Percentiles rank a stretch among this genome's conserved stretches.
These are phyloP conservation scores for Fratercula arctica DNA, from an alignment of 2,797 vertebrate genomes.

Conservation along the genomic window DNA sequence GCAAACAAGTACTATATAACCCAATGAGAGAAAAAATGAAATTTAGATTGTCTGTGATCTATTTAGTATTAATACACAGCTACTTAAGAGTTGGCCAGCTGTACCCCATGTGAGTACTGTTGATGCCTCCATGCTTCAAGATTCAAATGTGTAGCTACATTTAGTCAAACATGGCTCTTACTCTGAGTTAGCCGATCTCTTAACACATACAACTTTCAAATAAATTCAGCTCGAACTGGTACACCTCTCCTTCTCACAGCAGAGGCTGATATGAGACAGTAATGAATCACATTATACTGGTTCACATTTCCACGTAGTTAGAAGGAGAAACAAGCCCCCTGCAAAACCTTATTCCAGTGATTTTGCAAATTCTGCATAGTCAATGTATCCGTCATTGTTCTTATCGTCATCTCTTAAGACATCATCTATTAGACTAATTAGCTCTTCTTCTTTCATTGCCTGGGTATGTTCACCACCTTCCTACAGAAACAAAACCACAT, in stretches of 20 bases:
- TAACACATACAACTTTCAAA: not conserved
- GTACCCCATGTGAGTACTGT: not conserved
- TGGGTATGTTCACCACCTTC: slow-evolving; percentile 83
- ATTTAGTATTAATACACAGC: not conserved
- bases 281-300: slow-evolving; percentile 72
- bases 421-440: slow-evolving; percentile 90
- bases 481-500: slow-evolving; percentile 69
- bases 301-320: slow-evolving; percentile 65
- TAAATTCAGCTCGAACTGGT: slow-evolving; percentile 20
- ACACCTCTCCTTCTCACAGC: slow-evolving; percentile 18
- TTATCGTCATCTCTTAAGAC: slow-evolving; percentile 93
- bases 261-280: not conserved
- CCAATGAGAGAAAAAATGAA: not conserved
- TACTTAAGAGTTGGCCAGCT: not conserved
- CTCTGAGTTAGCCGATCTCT: not conserved
- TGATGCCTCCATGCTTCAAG: not conserved
- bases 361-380: slow-evolving; percentile 96
- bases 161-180: not conserved
- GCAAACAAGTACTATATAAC: not conserved
- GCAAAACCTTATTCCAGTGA: slow-evolving; percentile 84
- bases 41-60: not conserved
- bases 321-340: not conserved
- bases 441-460: slow-evolving; percentile 90
- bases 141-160: not conserved
- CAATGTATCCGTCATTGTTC: slow-evolving; percentile 96